Evolutionary conservation across 2,888 invertebrate genomes (phyloP).

Genomic region (Tubulanus polymorphus): DNA sequence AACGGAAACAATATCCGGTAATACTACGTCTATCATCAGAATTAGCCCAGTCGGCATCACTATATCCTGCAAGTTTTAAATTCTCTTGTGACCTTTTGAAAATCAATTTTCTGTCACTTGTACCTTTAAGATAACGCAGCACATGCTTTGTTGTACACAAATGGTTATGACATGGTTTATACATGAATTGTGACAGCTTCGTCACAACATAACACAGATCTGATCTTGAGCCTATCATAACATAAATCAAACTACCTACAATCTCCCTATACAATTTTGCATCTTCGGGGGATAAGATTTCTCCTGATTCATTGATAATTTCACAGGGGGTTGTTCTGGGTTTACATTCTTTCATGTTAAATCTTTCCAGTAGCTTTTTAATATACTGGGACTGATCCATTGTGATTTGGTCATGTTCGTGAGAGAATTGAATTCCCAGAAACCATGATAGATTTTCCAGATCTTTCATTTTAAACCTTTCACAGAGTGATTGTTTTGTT

Average conservation of each 20-base stretch:
- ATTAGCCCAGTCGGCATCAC: no score
- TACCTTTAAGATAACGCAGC: not conserved
- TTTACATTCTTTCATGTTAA: not conserved
- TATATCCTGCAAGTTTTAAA: no score
- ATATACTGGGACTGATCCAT: not conserved
- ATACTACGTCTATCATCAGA: no score
- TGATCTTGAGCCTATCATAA: no score
- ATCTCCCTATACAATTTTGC: not conserved
- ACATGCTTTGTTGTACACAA: not conserved
- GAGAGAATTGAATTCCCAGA: constrained; percentile 11
- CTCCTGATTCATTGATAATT: no score
- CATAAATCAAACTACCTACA: not conserved
- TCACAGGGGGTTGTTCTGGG: not conserved
- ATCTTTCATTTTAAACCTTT: not conserved
- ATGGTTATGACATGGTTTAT: not conserved
- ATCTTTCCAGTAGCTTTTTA: not conserved
- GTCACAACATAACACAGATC: not conserved
- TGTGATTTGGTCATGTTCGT: not conserved
- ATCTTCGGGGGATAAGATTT: not conserved
- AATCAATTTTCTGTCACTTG: no score
- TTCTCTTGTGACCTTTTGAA: no score
- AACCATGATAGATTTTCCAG: constrained; percentile 3
- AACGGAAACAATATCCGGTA: no score
- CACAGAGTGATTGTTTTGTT: not conserved
- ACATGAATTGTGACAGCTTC: not conserved